Evolutionary conservation across 2,888 invertebrate species (phyloP).

Genomic region (Melipona bicolor): DNA sequence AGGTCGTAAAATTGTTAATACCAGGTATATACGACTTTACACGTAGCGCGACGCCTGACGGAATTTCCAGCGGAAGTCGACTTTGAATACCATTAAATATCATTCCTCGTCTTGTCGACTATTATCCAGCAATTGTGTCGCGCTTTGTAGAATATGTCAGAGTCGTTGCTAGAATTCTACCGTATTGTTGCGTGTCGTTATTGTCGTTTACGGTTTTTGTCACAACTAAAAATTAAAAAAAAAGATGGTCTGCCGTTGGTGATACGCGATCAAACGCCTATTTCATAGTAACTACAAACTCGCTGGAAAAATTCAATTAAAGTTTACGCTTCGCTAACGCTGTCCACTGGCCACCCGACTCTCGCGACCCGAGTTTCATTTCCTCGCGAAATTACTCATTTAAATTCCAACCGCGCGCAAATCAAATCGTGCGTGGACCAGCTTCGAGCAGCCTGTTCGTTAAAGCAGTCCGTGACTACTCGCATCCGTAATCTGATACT

Average conservation of each 20-base stretch:
- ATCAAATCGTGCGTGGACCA: slow-evolving; percentile 55
- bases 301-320: background rate
- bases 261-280: background rate
- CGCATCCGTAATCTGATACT: slow-evolving; percentile 12
- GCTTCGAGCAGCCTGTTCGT: slow-evolving; percentile 29
- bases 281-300: background rate
- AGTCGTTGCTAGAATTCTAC: background rate
- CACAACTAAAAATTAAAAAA: background rate
- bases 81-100: slow-evolving; percentile 29
- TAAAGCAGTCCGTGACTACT: slow-evolving; percentile 35
- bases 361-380: background rate
- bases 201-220: background rate
- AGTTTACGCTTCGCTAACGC: background rate
- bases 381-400: slow-evolving; percentile 16
- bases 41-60: slow-evolving; percentile 12
- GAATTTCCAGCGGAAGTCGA: slow-evolving; percentile 28
- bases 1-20: slow-evolving; percentile 67
- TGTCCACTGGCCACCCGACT: background rate
- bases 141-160: background rate
- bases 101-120: slow-evolving; percentile 1
- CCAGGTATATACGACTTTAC: slow-evolving; percentile 21
- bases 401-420: slow-evolving; percentile 46
- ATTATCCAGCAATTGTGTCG: slow-evolving; percentile 10
- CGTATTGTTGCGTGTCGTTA: background rate
- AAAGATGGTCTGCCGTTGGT: fast-evolving